Evolutionary conservation across 1,140 invertebrate species (phyloP).

Genomic region (Bradynema listronoti): DNA sequence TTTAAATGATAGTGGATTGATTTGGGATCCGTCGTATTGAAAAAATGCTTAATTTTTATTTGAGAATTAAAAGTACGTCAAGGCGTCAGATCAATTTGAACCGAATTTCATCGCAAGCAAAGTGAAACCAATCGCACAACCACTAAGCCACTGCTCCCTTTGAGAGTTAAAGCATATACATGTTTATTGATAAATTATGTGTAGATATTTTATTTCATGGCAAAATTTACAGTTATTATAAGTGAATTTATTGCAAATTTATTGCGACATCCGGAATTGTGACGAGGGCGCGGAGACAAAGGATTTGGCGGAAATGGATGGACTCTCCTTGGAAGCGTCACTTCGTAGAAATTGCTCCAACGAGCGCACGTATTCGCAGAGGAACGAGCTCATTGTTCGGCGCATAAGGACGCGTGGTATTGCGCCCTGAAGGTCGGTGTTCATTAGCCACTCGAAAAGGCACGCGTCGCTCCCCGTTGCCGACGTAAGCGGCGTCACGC

Average conservation of each 20-base stretch:
- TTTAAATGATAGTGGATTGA: too few relatives aligned
- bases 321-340: too few relatives aligned
- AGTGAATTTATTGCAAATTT: neutral
- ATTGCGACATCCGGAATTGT: neutral
- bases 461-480: neutral
- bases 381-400: neutral
- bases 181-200: neutral
- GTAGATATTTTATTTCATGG: neutral
- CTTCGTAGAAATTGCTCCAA: neutral
- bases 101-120: too few relatives aligned
- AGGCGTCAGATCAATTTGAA: too few relatives aligned
- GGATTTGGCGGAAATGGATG: too few relatives aligned
- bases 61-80: too few relatives aligned
- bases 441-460: conserved; percentile 28
- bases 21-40: too few relatives aligned
- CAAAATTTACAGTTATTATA: neutral
- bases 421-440: conserved; percentile 17
- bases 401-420: neutral
- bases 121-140: too few relatives aligned
- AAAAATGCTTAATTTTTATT: too few relatives aligned
- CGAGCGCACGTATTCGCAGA: neutral
- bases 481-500: conserved; percentile 12
- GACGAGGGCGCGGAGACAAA: neutral
- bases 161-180: neutral
- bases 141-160: too few relatives aligned